These are phyloP conservation scores for Tyrannus savana DNA, from an alignment of 2,113 vertebrate species.

Conservation along the genomic window DNA sequence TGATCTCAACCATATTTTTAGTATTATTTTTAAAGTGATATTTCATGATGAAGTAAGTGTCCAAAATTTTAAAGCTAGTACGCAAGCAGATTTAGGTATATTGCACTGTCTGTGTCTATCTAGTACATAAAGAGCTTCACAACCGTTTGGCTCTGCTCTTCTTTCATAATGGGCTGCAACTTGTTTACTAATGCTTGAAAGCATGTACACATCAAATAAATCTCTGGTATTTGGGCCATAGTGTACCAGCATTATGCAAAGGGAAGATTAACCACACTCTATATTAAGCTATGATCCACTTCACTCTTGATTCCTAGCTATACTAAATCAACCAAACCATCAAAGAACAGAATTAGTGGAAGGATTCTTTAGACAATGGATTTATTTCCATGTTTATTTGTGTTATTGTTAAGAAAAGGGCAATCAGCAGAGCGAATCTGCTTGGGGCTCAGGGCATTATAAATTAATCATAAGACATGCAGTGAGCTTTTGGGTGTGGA, in stretches of 20 bases:
- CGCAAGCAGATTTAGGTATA: neutral
- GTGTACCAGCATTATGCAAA: slow-evolving; percentile 67
- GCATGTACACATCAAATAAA: slow-evolving; percentile 65
- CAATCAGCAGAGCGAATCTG: slow-evolving; percentile 39
- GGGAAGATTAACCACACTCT: slow-evolving; percentile 42
- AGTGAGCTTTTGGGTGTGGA: slow-evolving; percentile 16
- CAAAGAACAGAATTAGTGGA: slow-evolving; percentile 46
- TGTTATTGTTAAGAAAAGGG: slow-evolving; percentile 22
- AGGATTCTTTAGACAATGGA: neutral
- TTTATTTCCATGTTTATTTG: slow-evolving; percentile 47
- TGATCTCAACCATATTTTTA: neutral
- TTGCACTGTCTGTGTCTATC: neutral
- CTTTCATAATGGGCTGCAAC: slow-evolving; percentile 65
- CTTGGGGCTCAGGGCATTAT: neutral
- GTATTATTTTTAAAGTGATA: neutral
- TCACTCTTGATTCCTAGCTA: slow-evolving; percentile 45
- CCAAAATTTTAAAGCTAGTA: neutral
- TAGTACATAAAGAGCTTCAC: neutral
- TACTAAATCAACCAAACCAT: slow-evolving; percentile 44
- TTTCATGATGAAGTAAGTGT: neutral
- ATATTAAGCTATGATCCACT: slow-evolving; percentile 43
- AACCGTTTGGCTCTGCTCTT: slow-evolving; percentile 27
- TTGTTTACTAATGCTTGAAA: slow-evolving; percentile 67
- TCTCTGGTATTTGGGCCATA: slow-evolving; percentile 68
- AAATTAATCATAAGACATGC: neutral